phyloP scores from a whole-genome alignment of 2,113 vertebrate species.

The Chaetorhynchus papuensis region DNA sequence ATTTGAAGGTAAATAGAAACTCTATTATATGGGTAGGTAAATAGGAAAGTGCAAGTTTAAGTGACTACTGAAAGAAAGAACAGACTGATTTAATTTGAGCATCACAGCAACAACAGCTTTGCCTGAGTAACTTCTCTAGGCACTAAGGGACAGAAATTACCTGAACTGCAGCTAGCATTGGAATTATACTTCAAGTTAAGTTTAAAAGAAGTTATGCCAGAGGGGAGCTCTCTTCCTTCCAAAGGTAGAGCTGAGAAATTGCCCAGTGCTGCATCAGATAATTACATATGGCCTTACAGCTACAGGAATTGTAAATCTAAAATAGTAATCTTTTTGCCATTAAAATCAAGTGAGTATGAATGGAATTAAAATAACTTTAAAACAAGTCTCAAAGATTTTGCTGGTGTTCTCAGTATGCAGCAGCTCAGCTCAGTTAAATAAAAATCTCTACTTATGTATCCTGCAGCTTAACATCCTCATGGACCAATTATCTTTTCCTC shows the following conservation, averaged over 20 bases:
- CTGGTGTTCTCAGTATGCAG: neutral
- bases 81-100: neutral
- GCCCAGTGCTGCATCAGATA: neutral
- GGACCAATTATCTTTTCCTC: neutral
- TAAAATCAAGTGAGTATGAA: neutral
- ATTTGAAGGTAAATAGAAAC: slow-evolving; percentile 12
- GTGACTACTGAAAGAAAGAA: neutral
- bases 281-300: neutral
- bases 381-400: neutral
- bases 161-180: slow-evolving; percentile 9
- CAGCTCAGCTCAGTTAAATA: neutral
- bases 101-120: neutral
- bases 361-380: neutral
- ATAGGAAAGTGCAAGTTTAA: slow-evolving; percentile 34
- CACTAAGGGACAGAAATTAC: slow-evolving; percentile 23
- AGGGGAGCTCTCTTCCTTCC: neutral
- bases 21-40: neutral
- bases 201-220: slow-evolving; percentile 8
- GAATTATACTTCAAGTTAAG: slow-evolving; percentile 1
- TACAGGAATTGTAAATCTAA: neutral
- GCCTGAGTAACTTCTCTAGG: slow-evolving; percentile 23
- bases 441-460: neutral
- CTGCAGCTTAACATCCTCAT: neutral
- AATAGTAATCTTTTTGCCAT: neutral
- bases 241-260: neutral